Percentiles rank a stretch among this genome's conserved stretches.
Evolutionary conservation across 30 jellyfish, hydroid and myxozoan genomes (phyloP).

Genomic region (Aurelia sp.): DNA sequence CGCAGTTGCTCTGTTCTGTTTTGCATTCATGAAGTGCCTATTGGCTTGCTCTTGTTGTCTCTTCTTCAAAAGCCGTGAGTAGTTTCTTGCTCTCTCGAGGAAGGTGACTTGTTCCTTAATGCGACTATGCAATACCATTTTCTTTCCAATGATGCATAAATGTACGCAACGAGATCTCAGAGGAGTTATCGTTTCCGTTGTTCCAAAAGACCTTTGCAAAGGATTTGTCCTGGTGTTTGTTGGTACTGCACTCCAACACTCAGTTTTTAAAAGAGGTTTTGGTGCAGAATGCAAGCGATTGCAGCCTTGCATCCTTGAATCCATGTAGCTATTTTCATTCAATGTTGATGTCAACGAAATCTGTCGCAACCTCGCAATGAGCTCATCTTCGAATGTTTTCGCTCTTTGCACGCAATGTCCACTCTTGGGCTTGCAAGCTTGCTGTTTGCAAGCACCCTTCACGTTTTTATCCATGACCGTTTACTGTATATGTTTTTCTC

Average conservation of each 20-base stretch:
- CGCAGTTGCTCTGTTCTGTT: slow-evolving; percentile 4
- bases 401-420: too few relatives aligned
- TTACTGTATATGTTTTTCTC: not conserved
- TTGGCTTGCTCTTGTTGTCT: too few relatives aligned
- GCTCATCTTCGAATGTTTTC: slow-evolving; percentile 20
- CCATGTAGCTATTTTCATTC: not conserved
- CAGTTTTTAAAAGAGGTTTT: slow-evolving; percentile 10
- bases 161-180: slow-evolving; percentile 38
- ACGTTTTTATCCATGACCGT: slow-evolving; percentile 3
- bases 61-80: slow-evolving; percentile 27
- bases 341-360: slow-evolving; percentile 38
- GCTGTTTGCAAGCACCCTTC: not conserved
- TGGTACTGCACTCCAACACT: slow-evolving; percentile 6
- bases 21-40: not conserved
- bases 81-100: slow-evolving; percentile 39
- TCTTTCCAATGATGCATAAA: slow-evolving; percentile 51
- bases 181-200: not conserved
- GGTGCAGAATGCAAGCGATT: slow-evolving; percentile 31
- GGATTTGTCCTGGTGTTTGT: slow-evolving; percentile 19
- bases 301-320: slow-evolving; percentile 22
- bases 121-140: slow-evolving; percentile 44
- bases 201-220: slow-evolving; percentile 4
- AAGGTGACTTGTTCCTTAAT: slow-evolving; percentile 35
- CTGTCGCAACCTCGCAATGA: slow-evolving; percentile 41
- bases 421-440: not conserved